Evolutionary conservation across 2,888 invertebrate species (phyloP).

Genomic region (Diachrysia chrysitis): DNA sequence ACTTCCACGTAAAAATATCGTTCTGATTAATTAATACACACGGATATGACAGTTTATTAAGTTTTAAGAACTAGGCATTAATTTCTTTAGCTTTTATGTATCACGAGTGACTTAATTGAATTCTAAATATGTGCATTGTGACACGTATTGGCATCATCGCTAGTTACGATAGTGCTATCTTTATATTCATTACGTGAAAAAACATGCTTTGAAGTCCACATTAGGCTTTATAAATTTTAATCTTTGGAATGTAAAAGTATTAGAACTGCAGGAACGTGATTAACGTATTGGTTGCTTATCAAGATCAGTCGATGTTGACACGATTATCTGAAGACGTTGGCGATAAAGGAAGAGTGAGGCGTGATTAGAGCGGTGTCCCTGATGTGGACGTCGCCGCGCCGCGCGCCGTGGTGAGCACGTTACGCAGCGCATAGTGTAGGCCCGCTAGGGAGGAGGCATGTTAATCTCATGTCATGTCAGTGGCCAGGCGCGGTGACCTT

Average conservation of each 20-base stretch:
- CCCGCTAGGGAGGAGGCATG: conserved; percentile 69
- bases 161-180: conserved; percentile 19
- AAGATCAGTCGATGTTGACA: conserved; percentile 49
- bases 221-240: conserved; percentile 26
- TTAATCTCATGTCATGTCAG: conserved; percentile 84
- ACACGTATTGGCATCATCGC: conserved; percentile 40
- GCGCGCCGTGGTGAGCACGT: conserved; percentile 18
- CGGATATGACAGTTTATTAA: not conserved
- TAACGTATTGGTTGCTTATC: conserved; percentile 42
- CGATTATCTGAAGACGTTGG: conserved; percentile 38
- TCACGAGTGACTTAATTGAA: not conserved
- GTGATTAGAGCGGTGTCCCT: conserved; percentile 26
- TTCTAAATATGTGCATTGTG: conserved; percentile 36
- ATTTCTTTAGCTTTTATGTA: not conserved
- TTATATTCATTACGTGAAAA: conserved; percentile 41
- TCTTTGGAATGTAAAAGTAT: conserved; percentile 16
- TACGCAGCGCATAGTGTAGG: conserved; percentile 40
- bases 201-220: conserved; percentile 18
- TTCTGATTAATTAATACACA: not conserved
- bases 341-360: conserved; percentile 23
- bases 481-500: conserved; percentile 84
- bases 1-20: conserved; percentile 2
- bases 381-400: not conserved
- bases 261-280: conserved; percentile 40
- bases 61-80: conserved; percentile 1